A percentile compares a stretch with the other conserved stretches of the same genome.
Conservation (phyloP, 2,113 vertebrate species). For the Erythrocercus mccallii region DNA sequence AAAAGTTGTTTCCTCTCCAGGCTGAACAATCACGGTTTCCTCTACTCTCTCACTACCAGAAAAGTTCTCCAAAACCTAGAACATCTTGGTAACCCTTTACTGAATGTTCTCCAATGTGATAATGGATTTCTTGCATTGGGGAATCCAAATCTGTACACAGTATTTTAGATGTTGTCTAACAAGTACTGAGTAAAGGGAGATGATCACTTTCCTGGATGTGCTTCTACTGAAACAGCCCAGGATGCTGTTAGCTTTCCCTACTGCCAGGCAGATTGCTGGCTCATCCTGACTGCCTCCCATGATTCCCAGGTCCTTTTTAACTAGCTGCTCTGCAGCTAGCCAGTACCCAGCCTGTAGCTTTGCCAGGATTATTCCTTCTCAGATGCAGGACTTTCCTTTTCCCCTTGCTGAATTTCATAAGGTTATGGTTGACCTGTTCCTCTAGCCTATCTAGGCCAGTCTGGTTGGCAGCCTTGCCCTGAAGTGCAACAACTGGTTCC, state of each 20-base stretch:
- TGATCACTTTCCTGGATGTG: background rate
- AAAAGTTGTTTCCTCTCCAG: background rate
- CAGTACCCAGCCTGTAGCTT: background rate
- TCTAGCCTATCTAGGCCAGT: background rate
- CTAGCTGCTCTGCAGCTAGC: background rate
- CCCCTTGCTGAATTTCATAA: background rate
- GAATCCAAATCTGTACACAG: background rate
- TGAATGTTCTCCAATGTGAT: fast-evolving
- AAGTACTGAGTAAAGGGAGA: background rate
- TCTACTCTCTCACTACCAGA: background rate
- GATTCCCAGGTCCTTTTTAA: background rate
- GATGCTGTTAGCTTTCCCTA: background rate
- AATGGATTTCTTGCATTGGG: background rate
- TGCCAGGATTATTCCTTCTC: background rate
- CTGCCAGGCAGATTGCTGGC: background rate
- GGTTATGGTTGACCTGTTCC: background rate
- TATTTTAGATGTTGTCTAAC: background rate
- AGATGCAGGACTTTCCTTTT: background rate
- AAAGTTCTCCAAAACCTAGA: background rate
- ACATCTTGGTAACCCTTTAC: background rate
- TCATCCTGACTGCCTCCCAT: background rate
- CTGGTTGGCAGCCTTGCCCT: background rate
- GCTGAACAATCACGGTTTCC: background rate
- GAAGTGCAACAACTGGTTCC: background rate
- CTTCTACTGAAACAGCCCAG: background rate